Evolutionary conservation across 2,797 vertebrate species (phyloP).

Genomic region (Micrastur ruficollis): DNA sequence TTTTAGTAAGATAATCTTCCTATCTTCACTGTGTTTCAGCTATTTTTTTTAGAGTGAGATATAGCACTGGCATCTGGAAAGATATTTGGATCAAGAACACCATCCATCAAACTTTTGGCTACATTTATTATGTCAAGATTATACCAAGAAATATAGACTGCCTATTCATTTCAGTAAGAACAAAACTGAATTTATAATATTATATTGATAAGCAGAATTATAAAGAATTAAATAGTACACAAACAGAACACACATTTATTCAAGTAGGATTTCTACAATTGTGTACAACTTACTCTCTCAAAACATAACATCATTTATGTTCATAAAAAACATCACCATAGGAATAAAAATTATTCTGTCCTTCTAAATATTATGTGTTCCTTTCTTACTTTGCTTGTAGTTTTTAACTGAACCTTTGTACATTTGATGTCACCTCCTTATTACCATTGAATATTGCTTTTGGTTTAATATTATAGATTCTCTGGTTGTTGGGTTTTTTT

Average conservation of each 20-base stretch:
- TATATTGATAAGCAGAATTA: background rate
- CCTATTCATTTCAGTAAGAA: background rate
- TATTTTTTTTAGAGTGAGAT: background rate
- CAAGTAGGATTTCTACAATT: background rate
- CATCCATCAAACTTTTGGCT: background rate
- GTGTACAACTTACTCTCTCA: background rate
- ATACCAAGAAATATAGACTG: background rate
- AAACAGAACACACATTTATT: background rate
- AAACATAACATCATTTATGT: background rate
- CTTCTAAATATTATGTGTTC: background rate
- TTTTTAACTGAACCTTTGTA: background rate
- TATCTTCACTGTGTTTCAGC: background rate
- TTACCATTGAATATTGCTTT: background rate
- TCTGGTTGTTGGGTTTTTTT: fast-evolving
- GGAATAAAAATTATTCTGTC: background rate
- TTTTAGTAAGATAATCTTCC: background rate
- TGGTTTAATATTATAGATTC: background rate
- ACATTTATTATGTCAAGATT: background rate
- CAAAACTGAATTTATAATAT: background rate
- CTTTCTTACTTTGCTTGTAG: background rate
- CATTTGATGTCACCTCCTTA: background rate
- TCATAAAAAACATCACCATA: background rate
- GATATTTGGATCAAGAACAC: background rate
- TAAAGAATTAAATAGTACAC: background rate
- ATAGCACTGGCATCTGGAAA: background rate